Conservation (phyloP, 1,140 invertebrate genomes). For the Meteorus sp. region DNA sequence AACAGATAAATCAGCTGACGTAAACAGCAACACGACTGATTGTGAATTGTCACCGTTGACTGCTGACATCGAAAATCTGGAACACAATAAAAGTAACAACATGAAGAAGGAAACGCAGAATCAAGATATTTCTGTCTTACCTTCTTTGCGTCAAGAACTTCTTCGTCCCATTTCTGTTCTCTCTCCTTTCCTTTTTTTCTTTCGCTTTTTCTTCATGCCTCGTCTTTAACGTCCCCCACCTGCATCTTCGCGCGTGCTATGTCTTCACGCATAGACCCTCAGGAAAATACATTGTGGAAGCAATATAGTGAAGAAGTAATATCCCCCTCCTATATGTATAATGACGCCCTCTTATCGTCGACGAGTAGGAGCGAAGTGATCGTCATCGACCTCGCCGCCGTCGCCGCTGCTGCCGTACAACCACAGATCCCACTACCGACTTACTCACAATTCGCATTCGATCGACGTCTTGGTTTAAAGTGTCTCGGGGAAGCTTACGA, state of each 20-base stretch:
- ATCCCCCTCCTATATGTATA: slow-evolving; percentile 5
- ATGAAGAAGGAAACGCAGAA: background rate
- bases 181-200: background rate
- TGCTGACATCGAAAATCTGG: background rate
- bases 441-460: slow-evolving; percentile 79
- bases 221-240: no score
- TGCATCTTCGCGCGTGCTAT: no score
- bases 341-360: slow-evolving; percentile 5
- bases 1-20: no score
- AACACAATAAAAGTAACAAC: background rate
- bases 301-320: slow-evolving; percentile 3
- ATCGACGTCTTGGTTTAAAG: slow-evolving; percentile 84
- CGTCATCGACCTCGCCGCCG: slow-evolving; percentile 31
- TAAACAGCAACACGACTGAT: no score
- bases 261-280: background rate
- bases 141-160: background rate
- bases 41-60: slow-evolving; percentile 4
- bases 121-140: background rate
- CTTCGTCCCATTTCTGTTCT: background rate
- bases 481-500: slow-evolving; percentile 68
- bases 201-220: background rate
- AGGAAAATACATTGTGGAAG: no score
- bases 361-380: slow-evolving; percentile 31
- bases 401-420: no score
- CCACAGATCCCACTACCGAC: slow-evolving; percentile 48